A percentile compares a stretch with the other conserved stretches of the same genome.
phyloP scores from a whole-genome alignment of 2,888 invertebrate species.

The Neoscelio sp. region DNA sequence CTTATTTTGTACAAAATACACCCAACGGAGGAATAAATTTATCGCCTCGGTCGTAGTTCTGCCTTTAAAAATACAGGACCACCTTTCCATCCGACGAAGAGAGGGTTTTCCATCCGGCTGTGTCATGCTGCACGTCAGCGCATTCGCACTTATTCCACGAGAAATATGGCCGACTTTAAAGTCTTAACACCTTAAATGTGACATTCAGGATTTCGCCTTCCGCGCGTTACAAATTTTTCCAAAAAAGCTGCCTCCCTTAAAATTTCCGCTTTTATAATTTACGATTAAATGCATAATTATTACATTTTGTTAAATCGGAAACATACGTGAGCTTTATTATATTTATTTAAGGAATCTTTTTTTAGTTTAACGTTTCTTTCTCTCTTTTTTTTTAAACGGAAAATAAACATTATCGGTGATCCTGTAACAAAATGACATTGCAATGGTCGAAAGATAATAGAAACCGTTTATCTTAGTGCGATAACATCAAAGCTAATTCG shows the following conservation, averaged over 20 bases:
- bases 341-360: too few species aligned
- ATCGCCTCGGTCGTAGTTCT: slow-evolving; percentile 50
- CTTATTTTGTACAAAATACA: slow-evolving; percentile 65
- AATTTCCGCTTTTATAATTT: too few species aligned
- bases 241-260: too few species aligned
- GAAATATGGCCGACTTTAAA: slow-evolving; percentile 63
- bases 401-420: slow-evolving; percentile 21
- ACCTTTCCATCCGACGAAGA: slow-evolving; percentile 51
- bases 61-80: slow-evolving; percentile 64
- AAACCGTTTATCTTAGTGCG: slow-evolving; percentile 40
- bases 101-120: slow-evolving; percentile 56
- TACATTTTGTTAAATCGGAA: too few species aligned
- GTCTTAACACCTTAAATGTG: slow-evolving; percentile 61
- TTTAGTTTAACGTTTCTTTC: background rate
- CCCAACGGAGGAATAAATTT: slow-evolving; percentile 63
- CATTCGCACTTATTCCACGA: slow-evolving; percentile 63
- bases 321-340: too few species aligned
- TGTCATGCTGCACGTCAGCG: slow-evolving; percentile 63
- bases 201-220: slow-evolving; percentile 55
- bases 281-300: too few species aligned
- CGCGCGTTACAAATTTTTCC: slow-evolving; percentile 44
- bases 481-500: slow-evolving; percentile 42
- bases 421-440: slow-evolving; percentile 14
- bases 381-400: slow-evolving; percentile 1
- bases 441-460: slow-evolving; percentile 41